A percentile compares a stretch with the other conserved stretches of the same genome.
phyloP scores from a whole-genome alignment of 1,140 invertebrate genomes.

The Glomeris maerens region DNA sequence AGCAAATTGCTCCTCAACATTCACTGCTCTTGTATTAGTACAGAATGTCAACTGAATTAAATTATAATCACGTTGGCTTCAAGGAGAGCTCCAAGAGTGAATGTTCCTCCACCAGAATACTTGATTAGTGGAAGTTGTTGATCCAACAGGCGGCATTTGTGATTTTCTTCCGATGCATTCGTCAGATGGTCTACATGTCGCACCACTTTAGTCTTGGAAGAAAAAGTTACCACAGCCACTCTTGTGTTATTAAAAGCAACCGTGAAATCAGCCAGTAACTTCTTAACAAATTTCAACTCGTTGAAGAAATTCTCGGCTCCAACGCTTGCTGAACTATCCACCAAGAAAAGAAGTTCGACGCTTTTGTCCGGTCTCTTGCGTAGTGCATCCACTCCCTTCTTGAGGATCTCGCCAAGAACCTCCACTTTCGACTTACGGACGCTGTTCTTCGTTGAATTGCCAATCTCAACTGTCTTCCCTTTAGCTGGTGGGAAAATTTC shows the following conservation, averaged over 20 bases:
- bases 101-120: constrained; percentile 51
- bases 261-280: constrained; percentile 52
- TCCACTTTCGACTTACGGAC: constrained; percentile 40
- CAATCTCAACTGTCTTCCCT: not conserved
- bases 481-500: too few relatives aligned
- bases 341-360: constrained; percentile 51
- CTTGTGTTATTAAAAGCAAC: constrained; percentile 46
- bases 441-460: constrained; percentile 6
- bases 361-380: constrained; percentile 25
- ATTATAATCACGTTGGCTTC: constrained; percentile 43
- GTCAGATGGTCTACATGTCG: constrained; percentile 49
- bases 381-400: constrained; percentile 34
- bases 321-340: constrained; percentile 52
- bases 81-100: constrained; percentile 48
- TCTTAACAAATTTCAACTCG: constrained; percentile 53
- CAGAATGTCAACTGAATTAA: too few relatives aligned
- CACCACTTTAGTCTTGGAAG: constrained; percentile 40
- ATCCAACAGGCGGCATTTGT: constrained; percentile 49
- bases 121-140: constrained; percentile 43
- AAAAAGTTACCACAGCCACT: constrained; percentile 50
- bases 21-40: too few relatives aligned
- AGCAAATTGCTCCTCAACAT: too few relatives aligned
- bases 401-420: constrained; percentile 38
- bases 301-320: constrained; percentile 49
- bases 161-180: constrained; percentile 29